Percentiles rank a stretch among this genome's conserved stretches.
phyloP scores from a whole-genome alignment of 2,888 invertebrate genomes.

The Drosophila mulleri region DNA sequence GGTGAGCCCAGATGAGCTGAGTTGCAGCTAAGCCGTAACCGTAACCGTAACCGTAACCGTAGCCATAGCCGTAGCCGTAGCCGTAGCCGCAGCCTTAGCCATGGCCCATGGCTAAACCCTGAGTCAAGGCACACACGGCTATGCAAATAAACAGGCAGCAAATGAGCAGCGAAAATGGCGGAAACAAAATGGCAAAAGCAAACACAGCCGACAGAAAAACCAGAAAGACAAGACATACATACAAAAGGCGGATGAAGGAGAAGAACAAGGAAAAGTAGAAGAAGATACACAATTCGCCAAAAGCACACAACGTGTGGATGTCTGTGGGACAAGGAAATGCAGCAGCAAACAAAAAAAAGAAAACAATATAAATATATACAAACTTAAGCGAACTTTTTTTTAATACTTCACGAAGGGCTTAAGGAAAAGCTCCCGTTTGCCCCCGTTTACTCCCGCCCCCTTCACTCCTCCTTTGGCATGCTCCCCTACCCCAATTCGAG shows the following conservation, averaged over 20 bases:
- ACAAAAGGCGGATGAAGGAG: background rate
- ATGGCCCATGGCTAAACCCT: constrained; percentile 6
- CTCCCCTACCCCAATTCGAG: no score
- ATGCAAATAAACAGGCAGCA: constrained; percentile 71
- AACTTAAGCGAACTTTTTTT: constrained; percentile 6
- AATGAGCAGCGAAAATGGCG: constrained; percentile 66
- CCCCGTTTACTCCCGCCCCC: background rate
- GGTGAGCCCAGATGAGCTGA: constrained; percentile 41
- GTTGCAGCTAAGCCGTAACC: constrained; percentile 22
- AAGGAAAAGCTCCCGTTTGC: background rate
- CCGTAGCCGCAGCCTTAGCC: constrained; percentile 11
- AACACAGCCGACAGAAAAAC: constrained; percentile 6
- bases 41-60: constrained; percentile 4
- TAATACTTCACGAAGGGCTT: constrained; percentile 4
- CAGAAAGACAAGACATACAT: background rate
- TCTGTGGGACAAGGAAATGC: constrained; percentile 39
- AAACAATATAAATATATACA: background rate
- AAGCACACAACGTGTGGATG: background rate
- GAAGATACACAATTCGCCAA: constrained; percentile 25
- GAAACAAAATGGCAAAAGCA: constrained; percentile 30
- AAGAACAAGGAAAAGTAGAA: background rate
- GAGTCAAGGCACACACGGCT: constrained; percentile 35
- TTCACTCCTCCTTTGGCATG: background rate
- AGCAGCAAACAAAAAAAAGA: constrained; percentile 14
- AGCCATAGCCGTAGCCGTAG: constrained; percentile 4